Base-by-base conservation (phyloP, 92 coral and sea anemone species). In the Zoanthus solanderi region DNA sequence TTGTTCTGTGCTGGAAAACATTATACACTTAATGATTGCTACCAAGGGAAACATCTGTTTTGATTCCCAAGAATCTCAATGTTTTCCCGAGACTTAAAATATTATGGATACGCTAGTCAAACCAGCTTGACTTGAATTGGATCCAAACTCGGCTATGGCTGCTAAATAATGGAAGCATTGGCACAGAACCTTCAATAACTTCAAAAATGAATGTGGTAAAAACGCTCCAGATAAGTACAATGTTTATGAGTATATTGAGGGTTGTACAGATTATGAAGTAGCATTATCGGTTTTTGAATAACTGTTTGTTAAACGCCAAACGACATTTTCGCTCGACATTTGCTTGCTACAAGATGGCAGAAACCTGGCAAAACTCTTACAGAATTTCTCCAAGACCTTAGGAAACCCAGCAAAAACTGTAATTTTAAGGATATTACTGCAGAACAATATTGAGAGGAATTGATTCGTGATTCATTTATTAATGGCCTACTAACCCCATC, bases 131-230 rank as follows among this genome's bases (percentile, higher is more conserved):
- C 84, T 89, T n/a, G 92, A 89, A 31, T 44, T 89, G 67, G 92
- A 89, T 75, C 89, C 92, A 34, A 89, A 89, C 69, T 89, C 84
- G 16, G 63, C 92, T 12, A 15, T 84, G n/a, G 92, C 92, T 6
- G 84, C 92, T 42, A 89, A 89, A 42, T 89, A 89, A 48, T 89
- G 92, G 89, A 89, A 63, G 44, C 92, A 84, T 44, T 89, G 92
- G 83, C 89, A 73, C n/a, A 53, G 37, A 37, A 89, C 92, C 11
- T 89, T 88, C 58, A 80, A 65, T 11, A 78, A 87, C 79, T 61
- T 87, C 78, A 76, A 66, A 53, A 0, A 47, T 7, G 91, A 88
- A 63, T 89, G 89, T 75, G 89, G 89, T 17, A 75, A 76, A 12
- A 89, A 48, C 42, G 89, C 92, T 65, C 89, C 92, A 44, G 92